phyloP scores from a whole-genome alignment of 2,888 invertebrate genomes.

The Labia minor region DNA sequence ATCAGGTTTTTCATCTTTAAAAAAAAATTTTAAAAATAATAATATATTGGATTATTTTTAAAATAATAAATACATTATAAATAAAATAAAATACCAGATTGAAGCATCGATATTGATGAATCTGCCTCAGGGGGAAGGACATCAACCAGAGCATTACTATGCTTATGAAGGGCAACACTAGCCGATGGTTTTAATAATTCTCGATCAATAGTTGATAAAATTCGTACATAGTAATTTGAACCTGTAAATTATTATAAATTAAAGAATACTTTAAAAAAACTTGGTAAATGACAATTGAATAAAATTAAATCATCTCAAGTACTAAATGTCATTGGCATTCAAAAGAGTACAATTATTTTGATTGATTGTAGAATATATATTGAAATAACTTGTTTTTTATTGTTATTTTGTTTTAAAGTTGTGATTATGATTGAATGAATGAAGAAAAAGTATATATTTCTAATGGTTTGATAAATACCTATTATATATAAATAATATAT shows the following conservation, averaged over 20 bases:
- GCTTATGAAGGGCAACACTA: constrained; percentile 96
- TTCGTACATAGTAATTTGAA: constrained; percentile 97
- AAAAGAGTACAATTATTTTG: background rate
- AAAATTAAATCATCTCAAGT: background rate
- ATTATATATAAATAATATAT: no score
- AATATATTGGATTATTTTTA: constrained; percentile 2
- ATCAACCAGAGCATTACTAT: constrained; percentile 99
- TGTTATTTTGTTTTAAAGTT: no score
- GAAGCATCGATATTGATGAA: constrained; percentile 96
- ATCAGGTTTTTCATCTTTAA: constrained; percentile 89
- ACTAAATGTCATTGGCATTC: background rate
- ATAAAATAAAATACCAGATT: constrained; percentile 52
- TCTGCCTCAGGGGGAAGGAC: constrained; percentile 98
- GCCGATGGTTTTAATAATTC: constrained; percentile 96
- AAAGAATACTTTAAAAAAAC: background rate
- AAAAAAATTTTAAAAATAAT: constrained; percentile 21
- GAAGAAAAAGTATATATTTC: no score
- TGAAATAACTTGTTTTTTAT: no score
- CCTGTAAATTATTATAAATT: no score
- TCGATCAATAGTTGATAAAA: constrained; percentile 94
- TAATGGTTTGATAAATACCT: no score
- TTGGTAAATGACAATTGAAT: background rate
- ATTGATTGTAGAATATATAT: no score
- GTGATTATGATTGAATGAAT: no score
- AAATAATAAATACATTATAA: background rate